These are phyloP conservation scores for Sepioteuthis lessoniana DNA, from an alignment of 2,888 invertebrate genomes.

Conservation along the genomic window DNA sequence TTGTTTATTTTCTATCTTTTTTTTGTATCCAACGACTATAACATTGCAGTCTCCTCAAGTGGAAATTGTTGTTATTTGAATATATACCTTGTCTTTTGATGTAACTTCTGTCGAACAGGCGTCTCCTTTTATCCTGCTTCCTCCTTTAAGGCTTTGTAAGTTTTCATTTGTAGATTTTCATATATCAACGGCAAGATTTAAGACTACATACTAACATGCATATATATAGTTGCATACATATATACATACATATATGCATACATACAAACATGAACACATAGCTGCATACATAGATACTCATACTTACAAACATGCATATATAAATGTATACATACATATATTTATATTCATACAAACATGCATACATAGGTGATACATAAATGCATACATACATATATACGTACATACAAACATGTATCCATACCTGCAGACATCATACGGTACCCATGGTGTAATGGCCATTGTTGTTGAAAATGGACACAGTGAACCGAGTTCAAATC, in stretches of 20 bases:
- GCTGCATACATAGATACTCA: neutral
- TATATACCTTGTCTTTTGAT: slow-evolving; percentile 33
- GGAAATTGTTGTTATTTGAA: slow-evolving; percentile 33
- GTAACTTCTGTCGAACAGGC: neutral
- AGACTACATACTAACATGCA: neutral
- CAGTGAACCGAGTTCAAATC: no score
- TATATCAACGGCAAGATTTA: neutral
- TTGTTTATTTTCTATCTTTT: neutral
- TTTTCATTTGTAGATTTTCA: slow-evolving; percentile 25
- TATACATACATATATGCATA: no score
- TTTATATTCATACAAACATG: neutral
- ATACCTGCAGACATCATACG: no score
- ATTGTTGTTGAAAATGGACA: no score
- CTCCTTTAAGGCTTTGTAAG: slow-evolving; percentile 20
- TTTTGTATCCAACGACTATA: neutral
- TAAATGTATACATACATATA: neutral
- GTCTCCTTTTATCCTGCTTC: slow-evolving; percentile 14
- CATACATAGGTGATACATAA: neutral
- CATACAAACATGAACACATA: neutral
- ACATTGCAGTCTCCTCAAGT: neutral
- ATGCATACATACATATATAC: neutral
- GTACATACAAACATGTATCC: no score
- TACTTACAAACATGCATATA: neutral
- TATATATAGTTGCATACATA: neutral
- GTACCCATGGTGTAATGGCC: no score